Evolutionary conservation across 2,888 invertebrate species (phyloP), one percentile per base, ranked within the genome.

Genomic region (Phalangium opilio): DNA sequence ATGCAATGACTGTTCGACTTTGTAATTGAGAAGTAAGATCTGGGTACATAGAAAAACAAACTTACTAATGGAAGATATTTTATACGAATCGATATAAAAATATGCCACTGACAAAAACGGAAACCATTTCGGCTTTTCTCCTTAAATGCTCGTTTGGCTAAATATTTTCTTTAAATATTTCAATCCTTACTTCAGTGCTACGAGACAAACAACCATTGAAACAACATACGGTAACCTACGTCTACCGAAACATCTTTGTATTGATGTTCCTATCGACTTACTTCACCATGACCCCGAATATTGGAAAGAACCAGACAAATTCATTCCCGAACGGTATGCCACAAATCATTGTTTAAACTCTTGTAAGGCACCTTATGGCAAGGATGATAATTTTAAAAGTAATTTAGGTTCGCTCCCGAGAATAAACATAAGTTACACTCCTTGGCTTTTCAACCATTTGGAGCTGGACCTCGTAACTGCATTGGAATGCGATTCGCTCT

Each of bases 391-490:
- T 27, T n/a, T n/a, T n/a, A n/a, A n/a, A n/a, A n/a, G n/a, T n/a
- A n/a, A 27, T 27, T 27, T 27, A 47, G 47, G 21, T 47, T 47
- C 21, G 35, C 27, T 8, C 41, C 41, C 8, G 42, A 47, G 36
- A 36, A 47, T 5, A 19, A 32, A n/a, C 15, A 14, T 10, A 35
- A 42, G 3, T n/a, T n/a, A 12, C 7, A 42, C 21, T 36, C 47
- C 3, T 18, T 47, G 41, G 47, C 41, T 14, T 47, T n/a, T 17
- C 47, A 47, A 12, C 47, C 47, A 4, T 47, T 47, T 36, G 47
- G 47, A 39, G 34, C 41, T 42, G 47, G 47, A 12, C 47, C 47
- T 14, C 14, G 47, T 20, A 47, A 47, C 21, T 47, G 47, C 18
- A 40, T 47, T 12, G 47, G 47, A 7, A 41, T 47, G 47, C 34